Evolutionary conservation across 2,888 invertebrate genomes (phyloP).

Genomic region (Chydorus sphaericus): DNA sequence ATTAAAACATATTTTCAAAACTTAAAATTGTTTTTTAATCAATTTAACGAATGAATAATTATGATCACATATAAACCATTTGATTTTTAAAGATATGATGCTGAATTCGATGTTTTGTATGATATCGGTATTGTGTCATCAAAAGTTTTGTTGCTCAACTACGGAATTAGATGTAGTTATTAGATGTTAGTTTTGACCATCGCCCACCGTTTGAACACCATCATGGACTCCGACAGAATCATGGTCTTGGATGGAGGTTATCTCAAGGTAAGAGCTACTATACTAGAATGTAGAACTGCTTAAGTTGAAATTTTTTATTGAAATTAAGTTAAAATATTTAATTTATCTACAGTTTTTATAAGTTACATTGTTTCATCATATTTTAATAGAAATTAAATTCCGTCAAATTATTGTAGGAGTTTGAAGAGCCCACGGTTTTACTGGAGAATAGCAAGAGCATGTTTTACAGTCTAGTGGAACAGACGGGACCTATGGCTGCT

Average conservation of each 20-base stretch:
- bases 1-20: no score
- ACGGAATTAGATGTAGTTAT: no score
- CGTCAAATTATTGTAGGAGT: conserved; percentile 1
- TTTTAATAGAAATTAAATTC: not conserved
- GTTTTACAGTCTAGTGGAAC: conserved; percentile 11
- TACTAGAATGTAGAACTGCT: no score
- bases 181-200: conserved; percentile 14
- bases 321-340: no score
- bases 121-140: no score
- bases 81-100: no score
- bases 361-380: not conserved
- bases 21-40: no score
- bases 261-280: conserved; percentile 17
- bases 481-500: conserved; percentile 9
- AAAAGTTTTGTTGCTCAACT: no score
- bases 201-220: conserved; percentile 15
- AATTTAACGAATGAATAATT: no score
- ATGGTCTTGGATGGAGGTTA: conserved; percentile 17
- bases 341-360: not conserved
- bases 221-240: conserved; percentile 13
- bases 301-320: no score
- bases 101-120: no score
- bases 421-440: conserved; percentile 2
- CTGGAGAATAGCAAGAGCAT: not conserved
- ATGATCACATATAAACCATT: no score